These are phyloP conservation scores for Glaucomys volans DNA, from an alignment of 2,113 vertebrate genomes.

Conservation along the genomic window DNA sequence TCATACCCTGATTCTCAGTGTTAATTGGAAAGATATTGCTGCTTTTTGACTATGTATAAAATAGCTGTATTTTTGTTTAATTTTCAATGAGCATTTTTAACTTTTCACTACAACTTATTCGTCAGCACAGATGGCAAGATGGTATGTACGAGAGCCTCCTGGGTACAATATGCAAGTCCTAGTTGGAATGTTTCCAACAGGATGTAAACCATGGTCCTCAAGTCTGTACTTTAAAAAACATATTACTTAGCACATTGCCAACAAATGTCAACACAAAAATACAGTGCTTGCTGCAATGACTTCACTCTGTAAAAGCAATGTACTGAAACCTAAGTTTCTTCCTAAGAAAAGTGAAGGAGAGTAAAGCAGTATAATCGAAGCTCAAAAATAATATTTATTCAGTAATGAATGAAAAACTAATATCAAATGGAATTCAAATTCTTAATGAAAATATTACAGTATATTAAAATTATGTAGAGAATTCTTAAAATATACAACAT, in stretches of 20 bases:
- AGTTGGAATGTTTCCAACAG: constrained; percentile 85
- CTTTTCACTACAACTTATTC: constrained; percentile 77
- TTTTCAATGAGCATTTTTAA: constrained; percentile 73
- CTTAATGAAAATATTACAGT: constrained; percentile 51
- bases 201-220: constrained; percentile 82
- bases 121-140: constrained; percentile 83
- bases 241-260: constrained; percentile 84
- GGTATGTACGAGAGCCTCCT: constrained; percentile 76
- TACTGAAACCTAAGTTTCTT: constrained; percentile 22
- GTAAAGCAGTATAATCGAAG: constrained; percentile 43
- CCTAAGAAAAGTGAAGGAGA: not conserved
- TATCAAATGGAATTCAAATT: constrained; percentile 62
- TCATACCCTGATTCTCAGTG: constrained; percentile 53
- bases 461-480: constrained; percentile 71
- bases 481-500: constrained; percentile 75
- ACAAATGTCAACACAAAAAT: constrained; percentile 85
- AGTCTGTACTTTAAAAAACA: constrained; percentile 83
- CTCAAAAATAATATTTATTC: constrained; percentile 82
- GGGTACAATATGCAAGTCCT: constrained; percentile 78
- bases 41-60: constrained; percentile 71
- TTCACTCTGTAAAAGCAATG: constrained; percentile 71
- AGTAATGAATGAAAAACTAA: constrained; percentile 67
- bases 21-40: constrained; percentile 72
- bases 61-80: constrained; percentile 48
- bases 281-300: constrained; percentile 70